Evolutionary conservation across 2,797 vertebrate species (phyloP).

Genomic region (Lemur catta): DNA sequence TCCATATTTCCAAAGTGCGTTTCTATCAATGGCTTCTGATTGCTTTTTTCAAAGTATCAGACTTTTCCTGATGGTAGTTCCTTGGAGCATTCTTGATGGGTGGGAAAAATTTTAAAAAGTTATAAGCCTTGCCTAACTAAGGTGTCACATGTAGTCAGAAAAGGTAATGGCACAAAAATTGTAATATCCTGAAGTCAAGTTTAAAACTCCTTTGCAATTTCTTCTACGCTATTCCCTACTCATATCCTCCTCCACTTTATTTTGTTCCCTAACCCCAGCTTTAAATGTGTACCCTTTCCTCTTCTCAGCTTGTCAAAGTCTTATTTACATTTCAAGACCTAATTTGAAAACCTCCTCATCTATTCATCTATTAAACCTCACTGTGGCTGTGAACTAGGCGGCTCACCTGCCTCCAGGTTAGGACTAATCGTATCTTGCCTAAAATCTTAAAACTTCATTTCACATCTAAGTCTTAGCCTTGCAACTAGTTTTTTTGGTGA

Average conservation of each 20-base stretch:
- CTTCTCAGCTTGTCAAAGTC: neutral
- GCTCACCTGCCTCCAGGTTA: neutral
- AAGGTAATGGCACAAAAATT: neutral
- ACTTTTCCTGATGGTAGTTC: neutral
- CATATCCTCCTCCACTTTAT: neutral
- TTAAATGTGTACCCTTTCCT: neutral
- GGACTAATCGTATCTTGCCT: neutral
- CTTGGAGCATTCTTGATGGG: neutral
- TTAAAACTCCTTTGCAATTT: neutral
- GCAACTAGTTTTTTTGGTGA: neutral
- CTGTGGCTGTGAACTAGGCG: neutral
- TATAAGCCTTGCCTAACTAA: neutral
- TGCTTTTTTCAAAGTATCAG: neutral
- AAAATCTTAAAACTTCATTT: neutral
- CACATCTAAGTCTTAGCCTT: neutral
- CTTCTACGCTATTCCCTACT: neutral
- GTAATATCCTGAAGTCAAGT: neutral
- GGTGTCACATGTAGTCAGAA: neutral
- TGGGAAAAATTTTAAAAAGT: neutral
- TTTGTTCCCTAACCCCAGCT: neutral
- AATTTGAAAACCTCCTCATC: neutral
- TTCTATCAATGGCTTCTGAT: neutral
- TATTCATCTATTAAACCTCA: neutral
- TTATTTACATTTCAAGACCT: neutral
- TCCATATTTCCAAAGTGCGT: neutral